These are phyloP conservation scores for Prionailurus viverrinus DNA, from an alignment of 2,113 vertebrate genomes.

Conservation along the genomic window DNA sequence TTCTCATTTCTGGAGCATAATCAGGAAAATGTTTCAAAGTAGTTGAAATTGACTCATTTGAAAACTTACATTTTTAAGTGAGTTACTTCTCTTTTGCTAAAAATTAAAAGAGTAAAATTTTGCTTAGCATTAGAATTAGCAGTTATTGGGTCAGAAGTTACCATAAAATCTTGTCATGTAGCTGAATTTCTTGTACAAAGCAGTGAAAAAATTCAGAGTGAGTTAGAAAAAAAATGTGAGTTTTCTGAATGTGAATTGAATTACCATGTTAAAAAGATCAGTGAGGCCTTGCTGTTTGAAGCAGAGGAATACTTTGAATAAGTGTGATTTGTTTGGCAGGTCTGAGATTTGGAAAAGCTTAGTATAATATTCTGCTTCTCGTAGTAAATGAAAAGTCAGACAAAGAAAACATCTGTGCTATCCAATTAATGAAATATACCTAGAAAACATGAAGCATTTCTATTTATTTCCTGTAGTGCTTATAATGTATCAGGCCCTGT, in stretches of 20 bases:
- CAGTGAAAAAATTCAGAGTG: not conserved
- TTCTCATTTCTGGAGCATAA: not conserved
- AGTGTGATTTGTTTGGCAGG: not conserved
- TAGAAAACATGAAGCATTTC: not conserved
- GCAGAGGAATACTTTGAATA: not conserved
- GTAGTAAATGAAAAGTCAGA: not conserved
- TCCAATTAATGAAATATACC: not conserved
- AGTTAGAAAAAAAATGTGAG: not conserved
- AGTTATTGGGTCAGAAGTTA: not conserved
- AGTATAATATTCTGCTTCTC: not conserved
- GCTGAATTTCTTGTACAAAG: not conserved
- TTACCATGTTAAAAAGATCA: not conserved
- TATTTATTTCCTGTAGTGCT: not conserved
- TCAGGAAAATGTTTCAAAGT: not conserved
- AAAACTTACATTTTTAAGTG: not conserved
- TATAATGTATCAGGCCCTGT: not conserved
- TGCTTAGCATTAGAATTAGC: not conserved
- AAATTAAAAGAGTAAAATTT: not conserved
- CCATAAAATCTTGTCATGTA: not conserved
- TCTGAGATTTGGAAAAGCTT: not conserved
- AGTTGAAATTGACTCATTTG: not conserved
- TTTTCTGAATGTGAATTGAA: not conserved
- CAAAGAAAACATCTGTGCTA: not conserved
- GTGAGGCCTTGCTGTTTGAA: not conserved
- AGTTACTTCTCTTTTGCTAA: not conserved